These are phyloP conservation scores for Myzus persicae DNA, from an alignment of 1,140 invertebrate species.

Conservation along the genomic window DNA sequence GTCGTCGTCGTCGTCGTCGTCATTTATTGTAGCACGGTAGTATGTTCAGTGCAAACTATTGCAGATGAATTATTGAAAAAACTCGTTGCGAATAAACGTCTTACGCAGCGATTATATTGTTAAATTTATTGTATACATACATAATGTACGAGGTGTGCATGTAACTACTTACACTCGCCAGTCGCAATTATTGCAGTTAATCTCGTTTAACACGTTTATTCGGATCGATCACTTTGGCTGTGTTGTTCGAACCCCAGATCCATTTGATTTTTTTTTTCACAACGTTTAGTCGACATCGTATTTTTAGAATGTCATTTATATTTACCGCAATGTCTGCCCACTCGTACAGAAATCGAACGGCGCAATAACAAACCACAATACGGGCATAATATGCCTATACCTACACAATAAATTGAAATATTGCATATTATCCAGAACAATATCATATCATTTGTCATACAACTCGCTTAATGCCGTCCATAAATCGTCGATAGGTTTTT, in stretches of 20 bases:
- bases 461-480: background rate
- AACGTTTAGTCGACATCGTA: background rate
- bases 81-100: background rate
- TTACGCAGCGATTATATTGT: background rate
- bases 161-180: background rate
- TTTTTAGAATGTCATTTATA: background rate
- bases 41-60: background rate
- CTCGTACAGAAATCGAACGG: background rate
- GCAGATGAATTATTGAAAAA: background rate
- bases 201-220: conserved; percentile 28
- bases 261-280: background rate
- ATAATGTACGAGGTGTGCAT: background rate
- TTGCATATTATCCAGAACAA: background rate
- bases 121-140: background rate
- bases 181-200: conserved; percentile 1
- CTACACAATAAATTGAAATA: background rate
- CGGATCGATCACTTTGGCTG: background rate
- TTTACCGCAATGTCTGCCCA: background rate
- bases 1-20: too few species aligned
- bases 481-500: background rate
- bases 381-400: too few species aligned
- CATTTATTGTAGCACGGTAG: background rate
- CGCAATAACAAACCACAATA: background rate
- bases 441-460: background rate
- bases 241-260: background rate